These are phyloP conservation scores for Agonopterix arenella DNA, from an alignment of 2,888 invertebrate genomes.

Conservation along the genomic window DNA sequence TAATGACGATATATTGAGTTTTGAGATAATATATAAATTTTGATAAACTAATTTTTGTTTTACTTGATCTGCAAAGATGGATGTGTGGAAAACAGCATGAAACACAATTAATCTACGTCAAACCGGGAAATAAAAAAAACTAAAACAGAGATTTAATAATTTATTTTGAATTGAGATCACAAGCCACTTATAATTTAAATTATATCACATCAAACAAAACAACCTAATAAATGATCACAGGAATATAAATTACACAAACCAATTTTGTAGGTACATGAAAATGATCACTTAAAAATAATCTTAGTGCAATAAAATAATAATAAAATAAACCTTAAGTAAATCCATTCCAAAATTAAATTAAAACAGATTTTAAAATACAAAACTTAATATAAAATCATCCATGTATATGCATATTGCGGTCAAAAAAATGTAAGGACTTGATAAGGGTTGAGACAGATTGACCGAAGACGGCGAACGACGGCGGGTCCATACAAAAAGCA, in stretches of 20 bases:
- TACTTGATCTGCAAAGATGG: neutral
- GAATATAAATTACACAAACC: conserved; percentile 13
- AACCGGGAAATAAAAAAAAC: conserved; percentile 2
- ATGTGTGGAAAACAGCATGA: too few relatives aligned
- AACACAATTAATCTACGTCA: too few relatives aligned
- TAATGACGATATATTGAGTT: conserved; percentile 55
- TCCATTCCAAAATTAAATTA: conserved; percentile 8
- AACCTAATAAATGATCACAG: conserved; percentile 20
- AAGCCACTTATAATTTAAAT: conserved; percentile 55
- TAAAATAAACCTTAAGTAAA: conserved; percentile 10
- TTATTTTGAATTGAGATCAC: conserved; percentile 62
- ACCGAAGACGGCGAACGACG: too few relatives aligned
- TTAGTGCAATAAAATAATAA: conserved; percentile 7
- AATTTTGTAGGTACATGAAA: conserved; percentile 22
- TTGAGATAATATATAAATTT: conserved; percentile 53
- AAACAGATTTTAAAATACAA: too few relatives aligned
- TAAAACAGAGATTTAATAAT: conserved; percentile 17
- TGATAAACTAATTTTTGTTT: conserved; percentile 22
- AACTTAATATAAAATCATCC: too few relatives aligned
- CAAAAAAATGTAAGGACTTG: neutral
- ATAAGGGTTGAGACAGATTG: neutral
- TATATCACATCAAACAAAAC: conserved; percentile 42
- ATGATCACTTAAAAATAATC: conserved; percentile 11
- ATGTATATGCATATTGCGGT: too few relatives aligned
- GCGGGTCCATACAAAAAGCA: too few relatives aligned